Evolutionary conservation across 2,888 invertebrate genomes (phyloP), one percentile per base, ranked within the genome.

Genomic region (Rhimphoctona megacephalus): DNA sequence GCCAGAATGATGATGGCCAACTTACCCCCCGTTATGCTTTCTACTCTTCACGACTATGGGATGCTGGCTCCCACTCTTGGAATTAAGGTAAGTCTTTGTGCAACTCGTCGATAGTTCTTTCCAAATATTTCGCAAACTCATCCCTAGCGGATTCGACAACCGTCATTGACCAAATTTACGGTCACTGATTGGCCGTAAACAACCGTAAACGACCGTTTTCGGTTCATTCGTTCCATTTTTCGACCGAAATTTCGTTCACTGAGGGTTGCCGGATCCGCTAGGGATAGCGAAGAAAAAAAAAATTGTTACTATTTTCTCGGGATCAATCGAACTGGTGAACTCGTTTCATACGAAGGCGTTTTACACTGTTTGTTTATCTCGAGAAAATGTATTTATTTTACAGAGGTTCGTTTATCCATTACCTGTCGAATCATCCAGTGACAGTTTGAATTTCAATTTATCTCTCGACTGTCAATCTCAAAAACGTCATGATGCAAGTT

Each of bases 1-100:
- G 91, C 92, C 93, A 94, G 90, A 91, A 94, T 94, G 94, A 94
- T 94, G 94, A 94, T 94, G 94, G 90, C 94, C 90, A 94, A 94
- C 91, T 91, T 94, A 91, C 94, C 94, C 90, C 94, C 94, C 89
- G 94, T 94, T 92, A 94, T 94, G 93, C 92, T 94, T 91, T 94
- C 94, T 85, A 90, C 94, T 83, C 91, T 94, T 77, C 93, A 94
- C 89, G 94, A 94, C 91, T 94, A 94, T 91, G 94, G 94, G 88
- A 94, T 94, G 92, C 90, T 94, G 87, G 91, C 94, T 77, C 94
- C 94, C 30, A 93, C 94, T 87, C 93, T 94, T 86, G 94, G 94
- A 89, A 93, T 94, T 89, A 94, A 94, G 94, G 94, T 94, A 90
- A 92, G 93, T 90, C 82, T 73, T 22, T 74, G 30, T 61, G 66